Percentiles rank a stretch among this genome's conserved stretches.
phyloP scores from a whole-genome alignment of 2,888 invertebrate genomes.

The Eurois occulta region DNA sequence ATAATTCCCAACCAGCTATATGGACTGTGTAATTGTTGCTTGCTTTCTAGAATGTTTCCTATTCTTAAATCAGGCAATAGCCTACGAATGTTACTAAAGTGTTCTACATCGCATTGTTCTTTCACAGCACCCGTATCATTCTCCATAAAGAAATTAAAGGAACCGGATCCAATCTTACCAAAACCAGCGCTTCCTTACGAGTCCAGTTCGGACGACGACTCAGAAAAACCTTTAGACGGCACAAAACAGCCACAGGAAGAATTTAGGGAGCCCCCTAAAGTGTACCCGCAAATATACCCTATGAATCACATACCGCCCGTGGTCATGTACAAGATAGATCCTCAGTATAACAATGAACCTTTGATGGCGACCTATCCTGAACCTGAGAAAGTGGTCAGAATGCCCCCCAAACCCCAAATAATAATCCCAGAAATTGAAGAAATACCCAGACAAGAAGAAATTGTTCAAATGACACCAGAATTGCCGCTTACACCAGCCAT shows the following conservation, averaged over 20 bases:
- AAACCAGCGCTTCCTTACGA: slow-evolving; percentile 95
- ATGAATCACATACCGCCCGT: slow-evolving; percentile 76
- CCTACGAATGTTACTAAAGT: not conserved
- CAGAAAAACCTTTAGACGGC: slow-evolving; percentile 72
- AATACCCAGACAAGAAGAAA: slow-evolving; percentile 60
- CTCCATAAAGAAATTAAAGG: slow-evolving; percentile 95
- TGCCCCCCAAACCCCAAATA: slow-evolving; percentile 41
- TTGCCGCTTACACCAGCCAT: slow-evolving; percentile 46
- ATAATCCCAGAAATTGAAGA: slow-evolving; percentile 67
- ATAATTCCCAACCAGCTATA: not conserved
- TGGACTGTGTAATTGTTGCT: not conserved
- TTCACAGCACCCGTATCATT: slow-evolving; percentile 94
- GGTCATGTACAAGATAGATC: slow-evolving; percentile 84
- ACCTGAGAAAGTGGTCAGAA: slow-evolving; percentile 50
- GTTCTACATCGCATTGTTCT: slow-evolving; percentile 1
- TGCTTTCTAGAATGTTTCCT: not conserved
- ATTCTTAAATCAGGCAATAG: not conserved
- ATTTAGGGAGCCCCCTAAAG: slow-evolving; percentile 65
- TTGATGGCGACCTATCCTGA: slow-evolving; percentile 72
- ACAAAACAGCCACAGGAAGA: slow-evolving; percentile 65
- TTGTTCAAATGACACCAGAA: slow-evolving; percentile 32
- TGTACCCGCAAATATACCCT: slow-evolving; percentile 63
- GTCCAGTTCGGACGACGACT: slow-evolving; percentile 93
- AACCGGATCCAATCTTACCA: slow-evolving; percentile 91
- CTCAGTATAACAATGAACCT: slow-evolving; percentile 73